These are phyloP conservation scores for Simalia tracyae DNA, from an alignment of 2,797 vertebrate genomes.

Conservation along the genomic window DNA sequence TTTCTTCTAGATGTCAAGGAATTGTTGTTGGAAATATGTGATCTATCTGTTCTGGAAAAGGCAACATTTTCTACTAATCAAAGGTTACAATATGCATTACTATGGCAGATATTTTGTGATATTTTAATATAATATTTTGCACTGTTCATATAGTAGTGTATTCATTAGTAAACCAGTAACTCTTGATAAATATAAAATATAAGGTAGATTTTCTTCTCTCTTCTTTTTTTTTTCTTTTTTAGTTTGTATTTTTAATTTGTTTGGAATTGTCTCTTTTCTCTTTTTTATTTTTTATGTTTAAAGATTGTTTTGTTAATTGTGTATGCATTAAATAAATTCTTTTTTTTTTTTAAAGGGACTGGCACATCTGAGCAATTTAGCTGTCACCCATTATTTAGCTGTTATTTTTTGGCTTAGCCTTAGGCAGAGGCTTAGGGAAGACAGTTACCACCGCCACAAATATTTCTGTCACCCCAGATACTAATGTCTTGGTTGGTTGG, in stretches of 20 bases:
- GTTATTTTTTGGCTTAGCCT: neutral
- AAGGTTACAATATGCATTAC: neutral
- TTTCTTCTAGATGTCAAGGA: neutral
- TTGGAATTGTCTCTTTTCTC: no score
- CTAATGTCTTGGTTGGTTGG: neutral
- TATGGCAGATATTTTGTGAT: neutral
- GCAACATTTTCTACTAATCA: neutral
- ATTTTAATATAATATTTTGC: neutral
- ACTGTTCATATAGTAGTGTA: neutral
- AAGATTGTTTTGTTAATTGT: no score
- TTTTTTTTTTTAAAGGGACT: no score
- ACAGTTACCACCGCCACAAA: neutral
- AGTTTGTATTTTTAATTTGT: neutral
- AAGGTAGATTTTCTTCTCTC: neutral
- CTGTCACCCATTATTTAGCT: no score
- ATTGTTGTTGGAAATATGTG: neutral
- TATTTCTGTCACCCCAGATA: neutral
- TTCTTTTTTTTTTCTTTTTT: neutral
- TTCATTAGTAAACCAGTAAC: neutral
- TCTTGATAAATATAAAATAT: neutral
- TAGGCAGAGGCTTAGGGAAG: neutral
- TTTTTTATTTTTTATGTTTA: no score
- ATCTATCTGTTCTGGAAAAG: neutral
- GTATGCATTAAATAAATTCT: no score
- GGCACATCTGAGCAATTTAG: no score